Evolutionary conservation across 2,888 invertebrate species (phyloP), one percentile per base, ranked within the genome.

Genomic region (Hetaerina titia): DNA sequence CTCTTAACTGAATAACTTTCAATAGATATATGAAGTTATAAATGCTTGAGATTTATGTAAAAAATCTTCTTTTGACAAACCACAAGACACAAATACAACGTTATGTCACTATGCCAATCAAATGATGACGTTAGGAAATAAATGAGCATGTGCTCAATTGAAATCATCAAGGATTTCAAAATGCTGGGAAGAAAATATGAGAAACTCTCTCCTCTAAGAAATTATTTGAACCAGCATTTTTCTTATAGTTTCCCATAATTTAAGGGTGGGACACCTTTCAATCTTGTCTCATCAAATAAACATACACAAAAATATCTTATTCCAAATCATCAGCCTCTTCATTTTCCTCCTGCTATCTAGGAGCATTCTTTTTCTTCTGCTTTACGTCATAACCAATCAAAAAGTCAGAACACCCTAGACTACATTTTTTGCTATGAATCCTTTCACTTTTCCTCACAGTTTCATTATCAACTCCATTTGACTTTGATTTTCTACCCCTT

Each of bases 1-100:
- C 69, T 31, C 11, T 92, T n/a, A 45, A 92, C 57, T 92, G 74
- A 92, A 74, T 92, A 92, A 92, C 92, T 92, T 92, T 92, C 92
- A 92, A 56, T 92, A 92, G 69, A 74, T 69, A 56, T 92, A 64
- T 92, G 45, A 92, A 92, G 31, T 92, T 92, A 92, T 92, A 92
- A 74, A 92, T 92, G 92, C 92, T 64, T 88, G 22, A 64, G 25
- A 60, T 31, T 63, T 1, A n/a, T 69, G 69, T 92, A 57, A 74
- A 92, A 89, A 57, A 56, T 64, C 25, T 92, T 92, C 69, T 9
- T 11, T 92, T 64, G 17, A 92, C 69, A 92, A 69, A 74, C 69
- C 19, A 45, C 56, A 56, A n/a, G 69, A 69, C 45, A 90, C 56
- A 64, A 90, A 22, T 92, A 19, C 92, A 89, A 22, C 57, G 56